These are phyloP conservation scores for Nasonia longicornis DNA, from an alignment of 1,140 invertebrate genomes.

Conservation along the genomic window DNA sequence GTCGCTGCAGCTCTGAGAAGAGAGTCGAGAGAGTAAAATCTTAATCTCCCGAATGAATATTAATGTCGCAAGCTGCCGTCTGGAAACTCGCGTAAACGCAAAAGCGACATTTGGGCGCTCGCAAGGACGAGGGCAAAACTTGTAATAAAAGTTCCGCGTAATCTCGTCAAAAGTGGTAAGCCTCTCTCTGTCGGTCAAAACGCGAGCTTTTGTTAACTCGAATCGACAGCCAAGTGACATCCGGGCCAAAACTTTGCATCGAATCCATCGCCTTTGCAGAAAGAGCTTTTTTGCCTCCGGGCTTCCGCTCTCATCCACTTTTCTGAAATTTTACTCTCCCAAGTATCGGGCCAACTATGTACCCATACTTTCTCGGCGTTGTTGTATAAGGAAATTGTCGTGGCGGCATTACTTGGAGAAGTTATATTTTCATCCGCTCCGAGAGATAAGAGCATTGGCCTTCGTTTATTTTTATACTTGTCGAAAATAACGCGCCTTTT, in stretches of 20 bases:
- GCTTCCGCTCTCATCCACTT: neutral
- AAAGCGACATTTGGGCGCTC: neutral
- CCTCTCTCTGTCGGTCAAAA: conserved; percentile 12
- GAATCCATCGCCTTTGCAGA: conserved; percentile 6
- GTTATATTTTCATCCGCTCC: neutral
- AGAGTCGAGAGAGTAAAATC: neutral
- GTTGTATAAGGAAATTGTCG: neutral
- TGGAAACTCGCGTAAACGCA: neutral
- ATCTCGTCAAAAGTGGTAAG: conserved; percentile 36
- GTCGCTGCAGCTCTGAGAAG: too few relatives aligned
- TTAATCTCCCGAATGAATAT: conserved; percentile 36
- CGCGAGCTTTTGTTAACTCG: conserved; percentile 39
- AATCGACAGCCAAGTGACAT: conserved; percentile 29
- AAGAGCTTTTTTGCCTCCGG: neutral
- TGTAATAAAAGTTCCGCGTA: conserved; percentile 41
- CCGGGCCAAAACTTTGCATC: conserved; percentile 23
- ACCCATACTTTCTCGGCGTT: neutral
- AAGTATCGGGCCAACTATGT: neutral
- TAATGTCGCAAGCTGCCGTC: conserved; percentile 13
- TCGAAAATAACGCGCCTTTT: neutral
- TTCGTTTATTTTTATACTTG: too few relatives aligned
- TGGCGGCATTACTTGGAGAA: neutral
- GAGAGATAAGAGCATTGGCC: neutral
- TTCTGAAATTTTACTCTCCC: neutral
- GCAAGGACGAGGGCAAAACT: conserved; percentile 1